These are phyloP conservation scores for Ataeniobius toweri DNA, from an alignment of 2,797 vertebrate species.

Conservation along the genomic window DNA sequence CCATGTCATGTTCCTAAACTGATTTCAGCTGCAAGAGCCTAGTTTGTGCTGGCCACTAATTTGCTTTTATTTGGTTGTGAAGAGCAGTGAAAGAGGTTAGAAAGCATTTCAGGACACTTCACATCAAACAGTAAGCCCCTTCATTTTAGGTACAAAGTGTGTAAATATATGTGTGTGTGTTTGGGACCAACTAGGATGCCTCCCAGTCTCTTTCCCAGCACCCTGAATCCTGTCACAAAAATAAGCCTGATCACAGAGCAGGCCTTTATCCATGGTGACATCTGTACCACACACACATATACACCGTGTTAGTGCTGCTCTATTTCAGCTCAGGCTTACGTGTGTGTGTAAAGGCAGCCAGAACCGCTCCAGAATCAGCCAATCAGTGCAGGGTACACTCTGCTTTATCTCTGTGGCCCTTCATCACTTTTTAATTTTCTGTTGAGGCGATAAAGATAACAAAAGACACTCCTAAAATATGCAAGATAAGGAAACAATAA, in stretches of 20 bases:
- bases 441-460: slow-evolving; percentile 5
- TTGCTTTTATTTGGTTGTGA: slow-evolving; percentile 44
- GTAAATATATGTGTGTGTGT: slow-evolving; percentile 20
- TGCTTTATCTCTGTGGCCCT: slow-evolving; percentile 33
- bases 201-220: slow-evolving; percentile 53
- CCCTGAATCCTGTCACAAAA: slow-evolving; percentile 73
- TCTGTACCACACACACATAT: slow-evolving; percentile 49
- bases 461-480: slow-evolving; percentile 5
- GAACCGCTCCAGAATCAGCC: slow-evolving; percentile 47
- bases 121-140: slow-evolving; percentile 60
- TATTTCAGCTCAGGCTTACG: slow-evolving; percentile 58
- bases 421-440: slow-evolving; percentile 38
- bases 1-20: slow-evolving; percentile 4
- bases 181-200: slow-evolving; percentile 51
- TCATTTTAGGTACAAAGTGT: slow-evolving; percentile 25
- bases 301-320: slow-evolving; percentile 68
- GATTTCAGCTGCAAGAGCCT: slow-evolving; percentile 7
- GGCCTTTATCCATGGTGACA: slow-evolving; percentile 72
- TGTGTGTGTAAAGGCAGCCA: slow-evolving; percentile 40
- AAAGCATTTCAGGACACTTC: slow-evolving; percentile 64
- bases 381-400: slow-evolving; percentile 34
- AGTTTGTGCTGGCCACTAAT: slow-evolving; percentile 16
- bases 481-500: slow-evolving; percentile 7
- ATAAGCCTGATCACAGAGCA: slow-evolving; percentile 72
- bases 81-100: slow-evolving; percentile 50